Base-by-base conservation (phyloP, 2,113 vertebrate genomes). In the Ictalurus furcatus region DNA sequence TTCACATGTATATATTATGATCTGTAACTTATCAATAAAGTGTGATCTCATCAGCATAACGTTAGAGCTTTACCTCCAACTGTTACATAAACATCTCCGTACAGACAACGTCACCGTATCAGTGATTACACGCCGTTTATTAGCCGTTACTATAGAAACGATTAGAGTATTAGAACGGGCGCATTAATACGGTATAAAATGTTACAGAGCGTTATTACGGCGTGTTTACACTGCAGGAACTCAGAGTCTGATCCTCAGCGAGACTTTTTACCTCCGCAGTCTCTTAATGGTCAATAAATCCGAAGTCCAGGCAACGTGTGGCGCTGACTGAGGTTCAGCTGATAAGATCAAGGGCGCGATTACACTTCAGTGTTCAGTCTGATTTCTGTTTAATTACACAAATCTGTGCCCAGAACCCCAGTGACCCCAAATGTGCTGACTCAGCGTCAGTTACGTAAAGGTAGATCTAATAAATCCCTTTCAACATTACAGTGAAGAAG, bases 281-380 rank as follows among this genome's bases (percentile, higher is more conserved):
- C 12, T 34, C 52, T 74, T 21, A 9, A 12, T 8, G 19, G 85
- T 87, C 85, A 87, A 87, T 61, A 87, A 78, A 82, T 87, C 76
- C 78, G 82, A 81, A 82, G 86, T 87, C 59, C 76, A 37, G 74
- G 3, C 28, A 23, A 0, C 2, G 84, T 34, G 40, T 25, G n/a
- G 71, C n/a, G 28, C 40, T 1, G 76, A 65, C 61, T 23, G 61
- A 81, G 86, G 59, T 5, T 28, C 59, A 37, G 76, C 76, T 37
- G 86, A 87, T 87, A 81, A 81, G 30, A 9, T 40, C 30, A 28
- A 34, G 12, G 48, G 2, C 28, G 23, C 6, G 23, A 48, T 63
- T 16, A 48, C 3, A 14, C 61, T 37, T 44, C 12, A 13, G 5
- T 52, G 63, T 85, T 67, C 21, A 30, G 6, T 2, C n/a, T 4